Evolutionary conservation across 2,797 vertebrate genomes (phyloP).

Genomic region (Chlorospingus semifuscus): DNA sequence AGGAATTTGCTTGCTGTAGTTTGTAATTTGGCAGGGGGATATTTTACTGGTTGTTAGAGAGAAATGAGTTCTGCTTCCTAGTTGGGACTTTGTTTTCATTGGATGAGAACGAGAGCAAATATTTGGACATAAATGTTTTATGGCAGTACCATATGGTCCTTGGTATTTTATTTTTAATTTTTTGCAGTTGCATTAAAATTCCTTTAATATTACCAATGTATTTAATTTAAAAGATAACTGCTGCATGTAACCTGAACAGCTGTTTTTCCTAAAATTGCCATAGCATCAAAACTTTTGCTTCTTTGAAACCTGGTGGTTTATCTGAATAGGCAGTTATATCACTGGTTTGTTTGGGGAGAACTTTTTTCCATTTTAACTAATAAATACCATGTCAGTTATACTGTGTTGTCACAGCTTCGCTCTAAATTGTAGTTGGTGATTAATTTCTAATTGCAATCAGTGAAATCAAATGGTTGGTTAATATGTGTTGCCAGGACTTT

Average conservation of each 20-base stretch:
- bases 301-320: background rate
- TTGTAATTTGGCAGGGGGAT: conserved; percentile 9
- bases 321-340: background rate
- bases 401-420: background rate
- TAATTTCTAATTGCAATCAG: conserved; percentile 17
- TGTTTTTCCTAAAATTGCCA: conserved; percentile 8
- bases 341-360: background rate
- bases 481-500: background rate
- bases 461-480: background rate
- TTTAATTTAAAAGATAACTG: conserved; percentile 45
- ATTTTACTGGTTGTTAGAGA: conserved; percentile 27
- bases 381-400: background rate
- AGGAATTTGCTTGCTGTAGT: background rate
- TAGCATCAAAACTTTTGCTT: background rate
- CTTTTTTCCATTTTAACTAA: background rate
- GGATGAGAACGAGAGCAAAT: conserved; percentile 55
- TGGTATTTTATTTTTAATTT: conserved; percentile 57
- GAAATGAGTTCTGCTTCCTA: conserved; percentile 48
- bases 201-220: conserved; percentile 40
- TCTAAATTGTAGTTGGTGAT: background rate
- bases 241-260: conserved; percentile 10
- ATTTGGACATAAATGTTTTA: conserved; percentile 64
- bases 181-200: conserved; percentile 51
- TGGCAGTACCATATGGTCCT: conserved; percentile 57
- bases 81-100: conserved; percentile 52